These are phyloP conservation scores for Siderastrea siderea DNA, from an alignment of 92 coral and sea anemone species.

Conservation along the genomic window DNA sequence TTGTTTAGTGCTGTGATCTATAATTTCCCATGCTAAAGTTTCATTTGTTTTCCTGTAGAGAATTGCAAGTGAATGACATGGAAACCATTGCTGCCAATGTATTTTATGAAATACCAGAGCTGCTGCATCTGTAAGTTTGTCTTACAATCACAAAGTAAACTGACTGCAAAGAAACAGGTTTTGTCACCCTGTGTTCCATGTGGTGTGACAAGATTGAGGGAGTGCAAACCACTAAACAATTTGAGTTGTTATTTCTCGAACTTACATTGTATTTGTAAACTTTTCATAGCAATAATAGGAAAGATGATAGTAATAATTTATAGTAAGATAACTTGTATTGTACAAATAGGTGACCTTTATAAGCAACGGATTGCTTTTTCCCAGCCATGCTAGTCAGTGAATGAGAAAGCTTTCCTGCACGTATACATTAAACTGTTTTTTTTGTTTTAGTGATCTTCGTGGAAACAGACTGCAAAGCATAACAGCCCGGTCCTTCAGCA, in stretches of 20 bases:
- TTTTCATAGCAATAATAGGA: no score
- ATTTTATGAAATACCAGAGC: conserved; percentile 91
- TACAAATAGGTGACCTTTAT: no score
- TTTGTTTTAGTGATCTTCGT: conserved; percentile 77
- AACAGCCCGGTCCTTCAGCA: conserved; percentile 72
- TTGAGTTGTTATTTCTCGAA: no score
- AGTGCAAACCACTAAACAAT: no score
- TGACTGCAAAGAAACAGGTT: no score
- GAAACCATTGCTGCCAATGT: conserved; percentile 81
- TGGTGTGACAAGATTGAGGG: no score
- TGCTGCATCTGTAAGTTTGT: conserved; percentile 90
- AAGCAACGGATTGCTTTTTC: no score
- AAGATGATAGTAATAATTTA: no score
- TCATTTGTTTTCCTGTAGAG: conserved; percentile 50
- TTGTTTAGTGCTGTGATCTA: background rate
- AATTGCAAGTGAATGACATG: conserved; percentile 82
- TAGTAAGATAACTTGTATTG: no score
- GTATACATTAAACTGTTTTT: background rate
- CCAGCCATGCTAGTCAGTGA: background rate
- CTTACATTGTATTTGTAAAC: no score
- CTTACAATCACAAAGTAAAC: no score
- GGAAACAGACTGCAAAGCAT: conserved; percentile 76
- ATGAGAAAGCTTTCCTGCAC: background rate
- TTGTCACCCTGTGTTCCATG: background rate
- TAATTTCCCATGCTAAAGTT: no score